Percentiles rank a stretch among this genome's conserved stretches.
phyloP scores from a whole-genome alignment of 2,113 vertebrate species.

The Myotis davidii region DNA sequence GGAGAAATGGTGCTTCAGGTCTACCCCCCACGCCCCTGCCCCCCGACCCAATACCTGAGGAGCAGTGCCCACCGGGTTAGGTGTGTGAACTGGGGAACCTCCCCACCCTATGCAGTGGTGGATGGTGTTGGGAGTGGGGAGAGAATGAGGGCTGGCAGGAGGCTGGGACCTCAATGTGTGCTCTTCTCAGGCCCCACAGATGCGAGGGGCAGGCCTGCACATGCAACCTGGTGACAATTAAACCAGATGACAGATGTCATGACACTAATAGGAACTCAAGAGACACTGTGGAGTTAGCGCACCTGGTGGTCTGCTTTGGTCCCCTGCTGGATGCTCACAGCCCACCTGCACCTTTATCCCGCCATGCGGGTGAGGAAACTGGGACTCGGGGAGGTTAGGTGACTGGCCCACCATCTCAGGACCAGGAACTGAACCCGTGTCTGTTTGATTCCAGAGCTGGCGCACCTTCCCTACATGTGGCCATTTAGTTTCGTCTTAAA shows the following conservation, averaged over 20 bases:
- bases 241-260: neutral
- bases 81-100: neutral
- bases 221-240: neutral
- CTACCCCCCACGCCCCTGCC: neutral
- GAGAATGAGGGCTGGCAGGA: neutral
- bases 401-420: neutral
- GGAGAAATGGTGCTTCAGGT: neutral
- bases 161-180: no score
- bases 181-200: neutral
- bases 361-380: neutral
- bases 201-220: no score
- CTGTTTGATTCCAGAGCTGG: neutral
- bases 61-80: neutral
- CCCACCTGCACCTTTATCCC: neutral
- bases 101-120: neutral
- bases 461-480: neutral
- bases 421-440: neutral
- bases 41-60: neutral
- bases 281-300: neutral
- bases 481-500: neutral
- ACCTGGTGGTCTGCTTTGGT: neutral
- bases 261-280: neutral
- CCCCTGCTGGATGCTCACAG: neutral
- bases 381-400: neutral
- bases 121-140: neutral